These are phyloP conservation scores for Aptenodytes forsteri DNA, from an alignment of 2,113 vertebrate genomes.

Conservation along the genomic window DNA sequence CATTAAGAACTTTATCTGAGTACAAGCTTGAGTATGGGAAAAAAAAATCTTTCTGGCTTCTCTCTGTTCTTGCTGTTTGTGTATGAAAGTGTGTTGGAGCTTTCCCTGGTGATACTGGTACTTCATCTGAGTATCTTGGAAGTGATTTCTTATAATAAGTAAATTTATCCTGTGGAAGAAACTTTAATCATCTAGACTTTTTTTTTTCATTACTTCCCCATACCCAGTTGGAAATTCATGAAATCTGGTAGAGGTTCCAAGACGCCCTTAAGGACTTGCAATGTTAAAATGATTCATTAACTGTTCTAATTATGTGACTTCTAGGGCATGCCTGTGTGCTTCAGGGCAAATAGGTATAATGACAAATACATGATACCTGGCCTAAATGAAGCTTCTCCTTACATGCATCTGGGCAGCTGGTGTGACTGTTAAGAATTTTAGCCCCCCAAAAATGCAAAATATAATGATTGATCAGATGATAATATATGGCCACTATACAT, in stretches of 20 bases:
- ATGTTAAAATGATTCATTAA: slow-evolving; percentile 29
- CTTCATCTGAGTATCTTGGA: not conserved
- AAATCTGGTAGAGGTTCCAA: not conserved
- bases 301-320: slow-evolving; percentile 22
- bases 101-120: not conserved
- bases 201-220: not conserved
- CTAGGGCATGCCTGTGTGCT: not conserved
- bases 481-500: too few species aligned
- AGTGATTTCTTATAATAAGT: not conserved
- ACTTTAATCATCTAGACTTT: not conserved
- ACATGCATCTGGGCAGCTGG: not conserved
- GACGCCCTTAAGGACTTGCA: slow-evolving; percentile 2
- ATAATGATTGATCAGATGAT: not conserved
- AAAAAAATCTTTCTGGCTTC: not conserved
- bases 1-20: not conserved
- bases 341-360: not conserved
- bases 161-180: not conserved
- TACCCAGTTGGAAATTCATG: not conserved
- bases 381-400: not conserved
- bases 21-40: not conserved
- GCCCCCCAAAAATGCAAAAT: not conserved
- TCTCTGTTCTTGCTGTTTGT: not conserved
- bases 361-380: not conserved
- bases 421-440: not conserved
- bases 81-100: not conserved